A percentile compares a stretch with the other conserved stretches of the same genome.
Conservation (phyloP, 2,797 vertebrate genomes). For the Mustela erminea region DNA sequence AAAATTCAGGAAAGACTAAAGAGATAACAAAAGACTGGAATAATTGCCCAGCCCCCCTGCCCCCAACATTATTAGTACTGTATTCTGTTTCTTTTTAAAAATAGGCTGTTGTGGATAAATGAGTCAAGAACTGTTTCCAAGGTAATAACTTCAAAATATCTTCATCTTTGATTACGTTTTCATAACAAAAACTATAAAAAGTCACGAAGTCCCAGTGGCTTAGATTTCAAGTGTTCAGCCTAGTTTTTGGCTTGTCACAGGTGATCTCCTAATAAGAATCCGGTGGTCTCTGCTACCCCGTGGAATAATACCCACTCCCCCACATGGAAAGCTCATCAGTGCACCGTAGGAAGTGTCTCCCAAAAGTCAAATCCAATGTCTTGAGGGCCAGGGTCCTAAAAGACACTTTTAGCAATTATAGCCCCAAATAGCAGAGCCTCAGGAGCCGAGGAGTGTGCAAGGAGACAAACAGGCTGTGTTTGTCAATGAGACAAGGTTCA, state of each 20-base stretch:
- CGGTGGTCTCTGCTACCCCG: not conserved
- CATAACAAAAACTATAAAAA: not conserved
- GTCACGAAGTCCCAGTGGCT: not conserved
- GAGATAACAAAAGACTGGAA: not conserved
- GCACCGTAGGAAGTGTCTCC: not conserved
- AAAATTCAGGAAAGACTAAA: not conserved
- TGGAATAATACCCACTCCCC: not conserved
- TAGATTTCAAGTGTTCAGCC: not conserved
- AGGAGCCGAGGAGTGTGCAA: accelerated
- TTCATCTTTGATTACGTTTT: conserved; percentile 5
- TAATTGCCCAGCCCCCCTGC: not conserved
- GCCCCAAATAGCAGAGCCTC: not conserved
- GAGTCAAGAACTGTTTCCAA: not conserved
- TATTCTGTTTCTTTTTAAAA: not conserved
- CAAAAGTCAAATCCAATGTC: not conserved
- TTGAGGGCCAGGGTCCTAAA: not conserved
- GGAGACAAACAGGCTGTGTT: not conserved
- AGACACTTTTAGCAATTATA: not conserved
- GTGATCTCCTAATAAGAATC: not conserved
- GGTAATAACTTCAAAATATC: not conserved
- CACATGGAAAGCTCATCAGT: not conserved
- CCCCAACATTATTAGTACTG: not conserved
- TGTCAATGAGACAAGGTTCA: not conserved
- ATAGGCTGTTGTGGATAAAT: not conserved
- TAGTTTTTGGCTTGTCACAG: not conserved